These are phyloP conservation scores for Dryobotodes eremita DNA, from an alignment of 2,888 invertebrate species.

Conservation along the genomic window DNA sequence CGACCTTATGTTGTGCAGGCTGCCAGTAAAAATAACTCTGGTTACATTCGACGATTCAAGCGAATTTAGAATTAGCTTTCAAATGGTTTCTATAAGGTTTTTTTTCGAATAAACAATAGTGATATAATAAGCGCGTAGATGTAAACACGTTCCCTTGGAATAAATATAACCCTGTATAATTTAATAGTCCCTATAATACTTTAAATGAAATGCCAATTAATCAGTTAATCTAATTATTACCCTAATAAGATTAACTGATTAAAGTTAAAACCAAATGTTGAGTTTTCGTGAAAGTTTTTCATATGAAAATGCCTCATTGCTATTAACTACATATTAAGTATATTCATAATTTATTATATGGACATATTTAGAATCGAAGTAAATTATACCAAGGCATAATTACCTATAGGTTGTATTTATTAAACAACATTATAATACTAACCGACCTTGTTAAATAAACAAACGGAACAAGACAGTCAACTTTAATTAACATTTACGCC, in stretches of 20 bases:
- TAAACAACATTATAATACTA: conserved; percentile 1
- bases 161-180: too few relatives aligned
- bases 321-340: not conserved
- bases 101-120: too few relatives aligned
- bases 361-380: not conserved
- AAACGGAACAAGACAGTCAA: conserved; percentile 45
- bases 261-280: not conserved
- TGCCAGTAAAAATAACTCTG: too few relatives aligned
- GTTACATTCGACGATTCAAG: too few relatives aligned
- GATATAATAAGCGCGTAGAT: too few relatives aligned
- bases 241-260: not conserved
- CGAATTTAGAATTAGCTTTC: too few relatives aligned
- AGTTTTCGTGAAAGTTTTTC: not conserved
- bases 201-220: not conserved
- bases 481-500: conserved; percentile 61
- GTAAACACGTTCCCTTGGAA: too few relatives aligned
- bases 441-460: conserved; percentile 44
- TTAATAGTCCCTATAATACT: too few relatives aligned
- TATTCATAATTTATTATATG: not conserved
- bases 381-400: conserved; percentile 1
- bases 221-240: not conserved
- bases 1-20: too few relatives aligned
- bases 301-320: not conserved
- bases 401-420: not conserved
- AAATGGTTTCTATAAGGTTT: too few relatives aligned